phyloP scores from a whole-genome alignment of 2,797 vertebrate species.

The Acridotheres tristis region DNA sequence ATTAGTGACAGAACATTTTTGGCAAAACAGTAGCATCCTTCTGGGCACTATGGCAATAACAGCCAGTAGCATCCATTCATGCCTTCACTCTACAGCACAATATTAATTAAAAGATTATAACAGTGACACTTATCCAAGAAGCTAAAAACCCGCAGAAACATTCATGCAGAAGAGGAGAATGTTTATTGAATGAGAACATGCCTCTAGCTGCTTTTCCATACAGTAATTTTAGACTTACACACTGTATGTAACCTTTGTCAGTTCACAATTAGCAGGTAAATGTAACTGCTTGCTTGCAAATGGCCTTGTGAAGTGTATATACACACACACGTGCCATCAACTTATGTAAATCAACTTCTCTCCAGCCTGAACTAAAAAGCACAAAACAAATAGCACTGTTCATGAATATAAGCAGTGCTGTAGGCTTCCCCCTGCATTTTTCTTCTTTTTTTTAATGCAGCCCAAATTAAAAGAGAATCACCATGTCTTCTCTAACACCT shows the following conservation, averaged over 20 bases:
- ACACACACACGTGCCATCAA: conserved; percentile 19
- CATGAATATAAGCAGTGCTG: neutral
- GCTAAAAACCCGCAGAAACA: conserved; percentile 37
- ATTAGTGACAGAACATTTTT: conserved; percentile 83
- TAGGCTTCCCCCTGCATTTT: neutral
- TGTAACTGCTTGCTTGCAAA: conserved; percentile 48
- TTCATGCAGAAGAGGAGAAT: conserved; percentile 28
- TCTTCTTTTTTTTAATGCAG: neutral
- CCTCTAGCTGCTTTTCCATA: conserved; percentile 58
- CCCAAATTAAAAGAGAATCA: neutral
- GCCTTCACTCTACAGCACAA: conserved; percentile 64
- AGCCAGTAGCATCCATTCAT: conserved; percentile 75
- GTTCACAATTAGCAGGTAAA: conserved; percentile 42
- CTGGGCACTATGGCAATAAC: conserved; percentile 77
- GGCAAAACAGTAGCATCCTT: conserved; percentile 81
- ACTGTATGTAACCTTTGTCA: conserved; percentile 43
- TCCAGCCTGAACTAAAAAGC: neutral
- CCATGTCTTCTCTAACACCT: neutral
- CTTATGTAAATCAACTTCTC: conserved; percentile 26
- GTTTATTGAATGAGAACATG: conserved; percentile 50
- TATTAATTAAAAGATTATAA: conserved; percentile 79
- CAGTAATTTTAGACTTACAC: conserved; percentile 33
- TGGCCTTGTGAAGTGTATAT: conserved; percentile 18
- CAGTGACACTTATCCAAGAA: conserved; percentile 65
- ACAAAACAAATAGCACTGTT: conserved; percentile 1